Base-by-base conservation (phyloP, 1,140 invertebrate genomes). In the Procambarus virginalis region DNA sequence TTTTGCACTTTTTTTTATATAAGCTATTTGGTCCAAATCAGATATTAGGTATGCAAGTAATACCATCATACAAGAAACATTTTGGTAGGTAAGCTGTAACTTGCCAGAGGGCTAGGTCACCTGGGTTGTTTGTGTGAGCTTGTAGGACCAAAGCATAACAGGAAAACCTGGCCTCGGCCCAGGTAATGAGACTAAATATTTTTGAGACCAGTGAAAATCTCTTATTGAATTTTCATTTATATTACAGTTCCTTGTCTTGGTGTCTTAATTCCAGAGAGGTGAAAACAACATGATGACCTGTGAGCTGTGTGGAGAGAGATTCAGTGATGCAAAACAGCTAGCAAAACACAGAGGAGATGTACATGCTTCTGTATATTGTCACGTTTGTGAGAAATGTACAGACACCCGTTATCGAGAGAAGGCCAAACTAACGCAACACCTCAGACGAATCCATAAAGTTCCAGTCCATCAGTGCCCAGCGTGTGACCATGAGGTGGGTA, bases 391-490 rank as follows among this genome's bases (percentile, higher is more conserved):
- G 17, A 46, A 64, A 12, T 88, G 86, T 45, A n/a, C 78, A 51
- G 51, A 88, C 64, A 75, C 34, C 20, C 60, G 64, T 60, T 88
- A 88, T 78, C 64, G 86, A 8, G 86, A 88, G 79, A 88, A 88
- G 55, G 78, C 86, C 60, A 88, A 88, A 34, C 48, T 88, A 3
- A 88, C 86, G 10, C 86, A 88, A 55, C 86, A 88, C 46, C 48
- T 88, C 60, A 55, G 86, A 17, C 78, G 22, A 3, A 55, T 68
- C 48, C 86, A 88, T 78, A 70, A 75, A 60, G 48, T 88, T 45
- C 17, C 79, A 46, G 86, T 70, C 20, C 75, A 87, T 20, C 55
- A 60, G 75, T 87, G 85, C 58, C 77, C 49, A 46, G 75, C 20
- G 9, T 77, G 84, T 76, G 45, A 78, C 45, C 75, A 86, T 79